Base-by-base conservation (phyloP, 1,140 invertebrate species). In the Sweltsa coloradensis region DNA sequence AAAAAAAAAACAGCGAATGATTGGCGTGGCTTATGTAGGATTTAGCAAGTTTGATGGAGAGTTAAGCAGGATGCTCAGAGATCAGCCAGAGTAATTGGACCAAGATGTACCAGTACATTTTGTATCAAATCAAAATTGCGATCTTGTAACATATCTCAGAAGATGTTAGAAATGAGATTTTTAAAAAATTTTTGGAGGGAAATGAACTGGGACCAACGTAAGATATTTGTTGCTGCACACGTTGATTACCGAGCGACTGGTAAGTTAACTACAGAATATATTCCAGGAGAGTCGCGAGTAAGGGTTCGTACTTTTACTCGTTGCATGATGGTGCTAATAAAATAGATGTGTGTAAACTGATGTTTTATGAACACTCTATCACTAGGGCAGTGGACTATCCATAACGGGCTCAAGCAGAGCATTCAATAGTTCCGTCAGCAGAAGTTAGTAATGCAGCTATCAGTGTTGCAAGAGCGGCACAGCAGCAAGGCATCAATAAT, bases 1-100 rank as follows among this genome's bases (percentile, higher is more conserved):
- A 53, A 53, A 24, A 34, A 44, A 50, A 34, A 44, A 37, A 27
- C 22, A 53, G 58, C 64, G 41, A 46, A 31, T 19, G n/a, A 5
- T 7, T 19, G 18, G 23, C 36, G 23, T 16, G 16, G 23, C 16
- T n/a, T 22, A 19, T 19, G 36, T 19, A 37, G 23, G 36, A 22
- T 19, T 19, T 19, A 37, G 5, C 18, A 37, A 5, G 18, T 16
- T 19, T 9, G n/a, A 37, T 37, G 36, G 36, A 5, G 23, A 37
- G 23, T 19, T 19, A 22, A 19, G 36, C 18, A 3, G 23, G 11
- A 37, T 37, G n/a, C 23, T 9, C 18, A 37, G 36, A 37, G 36
- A 37, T 19, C 7, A n/a, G 36, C n/a, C n/a, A 37, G 36, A 22
- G 23, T 19, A 22, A 37, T 37, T 37, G 36, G 36, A 5, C 36